Conservation (phyloP, 1,140 invertebrate genomes). For the Andricus grossulariae region DNA sequence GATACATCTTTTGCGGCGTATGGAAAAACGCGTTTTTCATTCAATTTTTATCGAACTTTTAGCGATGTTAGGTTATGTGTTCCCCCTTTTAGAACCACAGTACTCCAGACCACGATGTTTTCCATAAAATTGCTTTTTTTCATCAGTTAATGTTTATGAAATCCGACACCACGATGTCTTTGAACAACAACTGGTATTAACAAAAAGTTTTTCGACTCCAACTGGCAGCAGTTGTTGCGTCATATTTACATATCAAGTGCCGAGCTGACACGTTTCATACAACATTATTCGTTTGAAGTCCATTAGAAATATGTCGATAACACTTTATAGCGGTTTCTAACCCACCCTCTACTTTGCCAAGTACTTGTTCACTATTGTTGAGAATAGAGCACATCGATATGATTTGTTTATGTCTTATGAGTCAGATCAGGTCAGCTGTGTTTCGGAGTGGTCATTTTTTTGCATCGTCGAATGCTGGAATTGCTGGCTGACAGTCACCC, state of each 20-base stretch:
- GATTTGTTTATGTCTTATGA: no score
- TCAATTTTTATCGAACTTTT: not conserved
- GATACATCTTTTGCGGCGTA: not conserved
- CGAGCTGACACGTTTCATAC: no score
- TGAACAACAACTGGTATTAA: not conserved
- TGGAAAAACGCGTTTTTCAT: not conserved
- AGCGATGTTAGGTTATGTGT: slow-evolving; percentile 3
- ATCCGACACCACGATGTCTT: not conserved
- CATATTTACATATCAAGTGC: not conserved
- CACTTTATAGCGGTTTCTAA: no score
- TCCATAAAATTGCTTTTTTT: slow-evolving; percentile 9
- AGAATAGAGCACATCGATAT: no score
- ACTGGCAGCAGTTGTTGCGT: not conserved
- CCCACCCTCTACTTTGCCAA: no score
- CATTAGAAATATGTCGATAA: no score
- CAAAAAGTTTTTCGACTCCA: not conserved
- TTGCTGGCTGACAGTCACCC: no score
- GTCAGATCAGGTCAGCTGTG: no score
- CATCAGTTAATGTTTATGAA: not conserved
- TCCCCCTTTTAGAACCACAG: not conserved
- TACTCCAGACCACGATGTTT: not conserved
- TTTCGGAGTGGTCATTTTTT: no score
- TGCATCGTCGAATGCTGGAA: no score
- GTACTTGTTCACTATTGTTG: no score
- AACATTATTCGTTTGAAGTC: no score